These are phyloP conservation scores for Theocolax elegans DNA, from an alignment of 1,140 invertebrate species.

Conservation along the genomic window DNA sequence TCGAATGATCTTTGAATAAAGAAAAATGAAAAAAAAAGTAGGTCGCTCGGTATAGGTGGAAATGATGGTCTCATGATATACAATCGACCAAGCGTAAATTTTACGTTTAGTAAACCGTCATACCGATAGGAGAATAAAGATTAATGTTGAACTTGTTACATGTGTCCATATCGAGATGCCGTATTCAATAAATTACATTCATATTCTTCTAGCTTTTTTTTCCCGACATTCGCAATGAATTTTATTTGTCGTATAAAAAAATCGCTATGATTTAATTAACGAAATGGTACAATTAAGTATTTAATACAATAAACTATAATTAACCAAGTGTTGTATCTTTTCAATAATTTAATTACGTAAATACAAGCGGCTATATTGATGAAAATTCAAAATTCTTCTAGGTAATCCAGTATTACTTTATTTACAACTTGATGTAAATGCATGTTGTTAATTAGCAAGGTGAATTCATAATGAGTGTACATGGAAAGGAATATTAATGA, in stretches of 20 bases:
- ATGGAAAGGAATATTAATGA: background rate
- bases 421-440: background rate
- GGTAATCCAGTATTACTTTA: background rate
- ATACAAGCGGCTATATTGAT: no score
- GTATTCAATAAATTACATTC: background rate
- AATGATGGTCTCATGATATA: background rate
- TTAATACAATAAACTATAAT: no score
- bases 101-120: background rate
- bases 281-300: no score
- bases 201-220: background rate
- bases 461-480: background rate
- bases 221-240: no score
- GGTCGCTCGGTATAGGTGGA: background rate
- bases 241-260: no score
- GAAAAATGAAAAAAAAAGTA: constrained; percentile 1
- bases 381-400: no score
- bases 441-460: background rate
- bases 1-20: background rate
- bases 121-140: background rate
- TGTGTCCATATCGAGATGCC: background rate
- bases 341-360: no score
- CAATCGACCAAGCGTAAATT: constrained; percentile 15
- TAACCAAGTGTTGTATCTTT: no score
- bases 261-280: background rate
- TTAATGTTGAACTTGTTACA: constrained; percentile 11